Evolutionary conservation across 2,797 vertebrate species (phyloP).

Genomic region (Clamator glandarius): DNA sequence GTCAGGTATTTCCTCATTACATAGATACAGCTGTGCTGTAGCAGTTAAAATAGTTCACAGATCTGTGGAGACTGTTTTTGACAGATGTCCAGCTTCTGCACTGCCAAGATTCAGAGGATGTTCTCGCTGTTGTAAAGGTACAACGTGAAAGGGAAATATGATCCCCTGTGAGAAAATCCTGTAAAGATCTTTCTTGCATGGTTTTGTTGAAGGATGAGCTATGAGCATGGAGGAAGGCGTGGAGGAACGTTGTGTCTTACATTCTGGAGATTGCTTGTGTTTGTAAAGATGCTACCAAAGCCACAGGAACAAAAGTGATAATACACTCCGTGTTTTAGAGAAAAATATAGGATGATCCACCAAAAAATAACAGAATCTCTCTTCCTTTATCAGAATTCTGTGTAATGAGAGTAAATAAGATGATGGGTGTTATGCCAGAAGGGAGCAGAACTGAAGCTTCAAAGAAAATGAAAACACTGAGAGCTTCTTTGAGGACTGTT

Average conservation of each 20-base stretch:
- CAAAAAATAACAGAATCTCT: neutral
- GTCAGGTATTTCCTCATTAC: neutral
- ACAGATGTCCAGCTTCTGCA: neutral
- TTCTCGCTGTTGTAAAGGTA: neutral
- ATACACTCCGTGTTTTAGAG: neutral
- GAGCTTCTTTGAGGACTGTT: neutral
- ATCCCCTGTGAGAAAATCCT: neutral
- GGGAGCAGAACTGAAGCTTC: neutral
- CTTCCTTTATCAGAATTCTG: neutral
- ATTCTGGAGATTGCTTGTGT: neutral
- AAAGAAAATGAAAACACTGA: neutral
- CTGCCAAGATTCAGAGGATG: neutral
- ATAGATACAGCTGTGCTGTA: neutral
- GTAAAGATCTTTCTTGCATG: neutral
- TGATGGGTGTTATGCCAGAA: neutral
- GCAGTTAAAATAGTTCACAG: neutral
- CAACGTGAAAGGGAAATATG: neutral
- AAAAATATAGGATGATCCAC: neutral
- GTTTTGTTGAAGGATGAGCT: neutral
- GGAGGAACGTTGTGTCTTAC: neutral
- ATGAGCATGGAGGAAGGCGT: accelerated
- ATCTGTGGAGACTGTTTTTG: neutral
- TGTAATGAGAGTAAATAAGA: neutral
- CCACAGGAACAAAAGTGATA: neutral
- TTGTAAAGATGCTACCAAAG: neutral